Percentiles rank a stretch among this genome's conserved stretches.
These are phyloP conservation scores for Acrobasis consociella DNA, from an alignment of 2,888 invertebrate species.

Conservation along the genomic window DNA sequence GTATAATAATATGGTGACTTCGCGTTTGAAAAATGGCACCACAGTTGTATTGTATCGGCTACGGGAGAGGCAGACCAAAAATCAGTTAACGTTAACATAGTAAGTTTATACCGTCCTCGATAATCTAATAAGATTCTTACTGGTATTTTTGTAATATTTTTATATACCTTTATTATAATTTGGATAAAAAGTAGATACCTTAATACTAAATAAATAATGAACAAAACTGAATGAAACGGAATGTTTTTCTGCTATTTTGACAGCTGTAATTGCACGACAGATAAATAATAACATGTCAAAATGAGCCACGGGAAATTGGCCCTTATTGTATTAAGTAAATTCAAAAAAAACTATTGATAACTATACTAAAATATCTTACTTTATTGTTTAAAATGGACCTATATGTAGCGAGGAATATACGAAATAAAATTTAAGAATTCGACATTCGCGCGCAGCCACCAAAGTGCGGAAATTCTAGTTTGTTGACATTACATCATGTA, in stretches of 20 bases:
- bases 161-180: no score
- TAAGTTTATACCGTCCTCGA: no score
- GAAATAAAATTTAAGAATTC: conserved; percentile 20
- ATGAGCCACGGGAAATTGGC: conserved; percentile 24
- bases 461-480: conserved; percentile 52
- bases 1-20: no score
- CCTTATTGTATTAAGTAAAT: conserved; percentile 25
- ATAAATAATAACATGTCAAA: conserved; percentile 29
- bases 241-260: conserved; percentile 26
- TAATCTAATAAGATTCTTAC: no score
- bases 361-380: neutral
- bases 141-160: no score
- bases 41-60: no score
- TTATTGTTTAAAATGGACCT: neutral
- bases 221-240: conserved; percentile 24
- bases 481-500: conserved; percentile 68
- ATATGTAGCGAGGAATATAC: neutral
- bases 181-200: no score
- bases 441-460: conserved; percentile 41
- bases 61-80: no score
- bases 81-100: no score
- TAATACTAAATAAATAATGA: no score
- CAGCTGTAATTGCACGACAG: conserved; percentile 10
- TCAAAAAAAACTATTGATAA: conserved; percentile 12
- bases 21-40: no score